Conservation (phyloP, 2,888 invertebrate genomes). For the Drosophila buzzatii region DNA sequence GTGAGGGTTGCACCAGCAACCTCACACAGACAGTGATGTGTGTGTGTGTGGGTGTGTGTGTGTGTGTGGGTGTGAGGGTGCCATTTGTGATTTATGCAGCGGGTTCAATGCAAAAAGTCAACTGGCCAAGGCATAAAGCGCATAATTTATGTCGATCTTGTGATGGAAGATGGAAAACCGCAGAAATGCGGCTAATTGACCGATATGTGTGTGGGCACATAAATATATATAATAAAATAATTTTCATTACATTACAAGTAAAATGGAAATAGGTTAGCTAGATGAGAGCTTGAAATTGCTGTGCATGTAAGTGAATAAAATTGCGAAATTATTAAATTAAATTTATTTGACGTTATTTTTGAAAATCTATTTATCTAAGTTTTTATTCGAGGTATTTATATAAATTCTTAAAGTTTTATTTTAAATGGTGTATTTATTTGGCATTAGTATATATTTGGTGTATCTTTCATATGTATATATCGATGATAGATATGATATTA, state of each 20-base stretch:
- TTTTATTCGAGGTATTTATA: too few species aligned
- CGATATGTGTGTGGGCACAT: slow-evolving; percentile 44
- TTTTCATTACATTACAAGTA: background rate
- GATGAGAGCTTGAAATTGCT: too few species aligned
- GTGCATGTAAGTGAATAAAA: too few species aligned
- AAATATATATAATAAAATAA: background rate
- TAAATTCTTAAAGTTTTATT: too few species aligned
- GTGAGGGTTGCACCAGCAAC: slow-evolving; percentile 59
- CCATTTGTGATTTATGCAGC: slow-evolving; percentile 72
- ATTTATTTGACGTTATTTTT: too few species aligned
- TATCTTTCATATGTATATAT: too few species aligned
- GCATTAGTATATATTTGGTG: too few species aligned
- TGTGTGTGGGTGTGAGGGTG: slow-evolving; percentile 15
- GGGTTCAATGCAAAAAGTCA: slow-evolving; percentile 80
- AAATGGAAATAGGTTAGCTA: too few species aligned
- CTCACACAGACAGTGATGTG: slow-evolving; percentile 1
- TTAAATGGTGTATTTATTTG: too few species aligned
- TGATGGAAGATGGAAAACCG: slow-evolving; percentile 16
- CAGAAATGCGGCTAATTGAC: slow-evolving; percentile 66
- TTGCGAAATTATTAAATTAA: too few species aligned
- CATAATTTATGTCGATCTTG: slow-evolving; percentile 72
- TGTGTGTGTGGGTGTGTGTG: slow-evolving; percentile 14
- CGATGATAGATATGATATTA: too few species aligned
- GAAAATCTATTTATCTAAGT: too few species aligned
- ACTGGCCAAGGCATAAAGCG: slow-evolving; percentile 61